Conservation (phyloP, 2,797 vertebrate species). For the Enteromius radiatus region DNA sequence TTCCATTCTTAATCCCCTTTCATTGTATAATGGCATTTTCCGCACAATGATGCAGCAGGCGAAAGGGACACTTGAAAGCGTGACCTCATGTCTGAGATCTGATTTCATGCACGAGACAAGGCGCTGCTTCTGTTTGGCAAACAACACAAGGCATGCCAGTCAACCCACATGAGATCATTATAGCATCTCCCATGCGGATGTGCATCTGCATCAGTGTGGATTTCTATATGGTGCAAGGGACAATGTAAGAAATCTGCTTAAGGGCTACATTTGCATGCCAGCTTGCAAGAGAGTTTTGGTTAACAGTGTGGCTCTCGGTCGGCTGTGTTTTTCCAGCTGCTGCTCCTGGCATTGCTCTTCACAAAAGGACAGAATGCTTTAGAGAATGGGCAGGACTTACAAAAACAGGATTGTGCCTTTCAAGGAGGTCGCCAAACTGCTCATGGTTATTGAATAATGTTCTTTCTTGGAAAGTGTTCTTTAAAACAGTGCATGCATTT, state of each 20-base stretch:
- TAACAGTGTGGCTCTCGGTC: constrained; percentile 68
- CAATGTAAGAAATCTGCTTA: constrained; percentile 70
- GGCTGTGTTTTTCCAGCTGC: constrained; percentile 74
- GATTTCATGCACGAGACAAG: constrained; percentile 72
- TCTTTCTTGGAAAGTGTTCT: constrained; percentile 21
- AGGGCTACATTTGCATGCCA: constrained; percentile 65
- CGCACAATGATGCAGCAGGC: constrained; percentile 68
- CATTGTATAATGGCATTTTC: constrained; percentile 70
- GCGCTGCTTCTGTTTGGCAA: constrained; percentile 59
- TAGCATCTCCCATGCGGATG: constrained; percentile 49
- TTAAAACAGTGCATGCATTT: constrained; percentile 11
- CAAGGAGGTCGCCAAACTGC: constrained; percentile 33
- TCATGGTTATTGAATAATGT: constrained; percentile 35
- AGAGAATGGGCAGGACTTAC: constrained; percentile 54
- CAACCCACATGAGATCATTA: constrained; percentile 64
- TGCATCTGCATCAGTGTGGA: constrained; percentile 54
- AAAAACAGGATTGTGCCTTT: constrained; percentile 47
- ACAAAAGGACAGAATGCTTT: constrained; percentile 63
- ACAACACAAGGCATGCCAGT: constrained; percentile 65
- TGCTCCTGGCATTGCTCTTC: constrained; percentile 63
- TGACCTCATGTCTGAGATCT: constrained; percentile 71
- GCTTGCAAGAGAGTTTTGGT: constrained; percentile 65
- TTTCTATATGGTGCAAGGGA: constrained; percentile 56
- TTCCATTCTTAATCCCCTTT: constrained; percentile 72
- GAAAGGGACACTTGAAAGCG: constrained; percentile 72